Conservation (phyloP, 1,140 invertebrate genomes). For the Streblospio benedicti region DNA sequence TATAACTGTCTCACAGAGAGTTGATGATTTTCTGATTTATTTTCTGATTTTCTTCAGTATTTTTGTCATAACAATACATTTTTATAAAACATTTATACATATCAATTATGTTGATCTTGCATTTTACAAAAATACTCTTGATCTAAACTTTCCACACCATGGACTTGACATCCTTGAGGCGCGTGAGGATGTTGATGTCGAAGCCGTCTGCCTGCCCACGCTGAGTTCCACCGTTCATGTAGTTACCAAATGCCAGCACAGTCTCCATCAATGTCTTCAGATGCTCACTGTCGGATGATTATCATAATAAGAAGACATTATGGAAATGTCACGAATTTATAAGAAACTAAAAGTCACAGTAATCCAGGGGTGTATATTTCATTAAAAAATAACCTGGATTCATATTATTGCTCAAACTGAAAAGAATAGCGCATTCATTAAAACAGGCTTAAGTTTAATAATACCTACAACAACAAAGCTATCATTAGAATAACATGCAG, state of each 20-base stretch:
- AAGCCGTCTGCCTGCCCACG: conserved; percentile 70
- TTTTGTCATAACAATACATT: neutral
- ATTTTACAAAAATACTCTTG: neutral
- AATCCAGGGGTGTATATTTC: no score
- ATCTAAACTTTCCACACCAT: conserved; percentile 22
- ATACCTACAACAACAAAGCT: no score
- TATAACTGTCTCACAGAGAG: conserved; percentile 22
- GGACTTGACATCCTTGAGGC: conserved; percentile 37
- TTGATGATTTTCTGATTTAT: conserved; percentile 31
- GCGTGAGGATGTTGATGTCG: conserved; percentile 32
- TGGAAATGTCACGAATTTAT: neutral
- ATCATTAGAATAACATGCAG: no score
- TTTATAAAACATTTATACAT: neutral
- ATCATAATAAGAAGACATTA: neutral
- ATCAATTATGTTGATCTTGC: neutral
- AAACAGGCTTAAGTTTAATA: no score
- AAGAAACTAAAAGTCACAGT: neutral
- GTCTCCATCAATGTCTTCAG: conserved; percentile 78
- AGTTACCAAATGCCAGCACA: conserved; percentile 81
- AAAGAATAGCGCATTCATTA: no score
- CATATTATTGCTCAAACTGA: no score
- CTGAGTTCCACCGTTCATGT: conserved; percentile 74
- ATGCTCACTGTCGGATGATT: conserved; percentile 46
- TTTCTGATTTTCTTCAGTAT: conserved; percentile 18
- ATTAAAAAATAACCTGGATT: no score